These are phyloP conservation scores for Chrysogorgia sp. DNA, from an alignment of 92 coral and sea anemone species.

Conservation along the genomic window DNA sequence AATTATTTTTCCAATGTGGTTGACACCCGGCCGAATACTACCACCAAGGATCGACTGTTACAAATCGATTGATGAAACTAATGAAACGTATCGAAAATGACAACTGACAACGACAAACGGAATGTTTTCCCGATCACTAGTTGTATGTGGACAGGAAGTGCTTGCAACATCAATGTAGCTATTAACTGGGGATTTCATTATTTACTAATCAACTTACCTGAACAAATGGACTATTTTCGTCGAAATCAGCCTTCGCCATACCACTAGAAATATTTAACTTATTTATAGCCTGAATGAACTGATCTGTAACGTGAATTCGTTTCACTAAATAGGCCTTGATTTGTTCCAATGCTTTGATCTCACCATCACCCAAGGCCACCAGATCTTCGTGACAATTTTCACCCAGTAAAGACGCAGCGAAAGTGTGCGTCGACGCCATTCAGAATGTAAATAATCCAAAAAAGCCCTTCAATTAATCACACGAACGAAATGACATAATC, in stretches of 20 bases:
- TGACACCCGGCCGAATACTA: too few relatives aligned
- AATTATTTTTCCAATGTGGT: too few relatives aligned
- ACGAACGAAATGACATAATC: too few relatives aligned
- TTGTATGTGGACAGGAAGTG: neutral
- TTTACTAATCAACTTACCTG: conserved; percentile 62
- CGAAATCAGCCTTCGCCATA: conserved; percentile 59
- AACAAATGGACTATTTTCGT: conserved; percentile 74
- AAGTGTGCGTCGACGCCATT: neutral
- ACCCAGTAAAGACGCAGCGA: conserved; percentile 45
- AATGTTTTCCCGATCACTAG: neutral
- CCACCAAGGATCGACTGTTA: too few relatives aligned
- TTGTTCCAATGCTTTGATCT: conserved; percentile 82
- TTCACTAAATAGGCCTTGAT: conserved; percentile 71
- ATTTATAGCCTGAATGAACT: conserved; percentile 73
- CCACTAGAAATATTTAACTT: conserved; percentile 74
- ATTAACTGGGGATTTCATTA: neutral
- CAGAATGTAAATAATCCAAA: too few relatives aligned
- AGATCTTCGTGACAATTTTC: conserved; percentile 85
- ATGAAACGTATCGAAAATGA: too few relatives aligned
- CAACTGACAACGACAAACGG: too few relatives aligned
- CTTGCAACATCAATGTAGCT: neutral
- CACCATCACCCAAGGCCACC: conserved; percentile 75
- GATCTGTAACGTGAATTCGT: conserved; percentile 73
- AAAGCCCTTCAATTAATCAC: too few relatives aligned
- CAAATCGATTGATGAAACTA: neutral